Evolutionary conservation across 2,888 invertebrate species (phyloP).

Genomic region (Parasteatoda lunata): DNA sequence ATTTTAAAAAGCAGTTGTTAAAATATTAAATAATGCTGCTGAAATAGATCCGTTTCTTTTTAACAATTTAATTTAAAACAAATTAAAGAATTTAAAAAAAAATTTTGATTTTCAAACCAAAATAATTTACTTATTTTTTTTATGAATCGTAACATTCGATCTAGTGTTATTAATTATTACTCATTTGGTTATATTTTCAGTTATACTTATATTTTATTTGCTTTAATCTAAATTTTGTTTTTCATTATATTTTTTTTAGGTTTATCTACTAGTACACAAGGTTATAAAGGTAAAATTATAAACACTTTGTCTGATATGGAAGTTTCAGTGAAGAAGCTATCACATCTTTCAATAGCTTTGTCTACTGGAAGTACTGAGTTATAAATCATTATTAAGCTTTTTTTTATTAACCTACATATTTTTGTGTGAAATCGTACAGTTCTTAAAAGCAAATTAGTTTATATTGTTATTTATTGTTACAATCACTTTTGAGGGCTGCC

Average conservation of each 20-base stretch:
- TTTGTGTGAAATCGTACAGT: too few relatives aligned
- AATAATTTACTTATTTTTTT: not conserved
- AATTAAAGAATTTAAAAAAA: not conserved
- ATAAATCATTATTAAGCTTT: not conserved
- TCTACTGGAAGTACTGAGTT: conserved; percentile 61
- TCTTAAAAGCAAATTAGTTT: too few relatives aligned
- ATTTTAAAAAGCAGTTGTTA: too few relatives aligned
- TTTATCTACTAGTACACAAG: conserved; percentile 24
- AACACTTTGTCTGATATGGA: conserved; percentile 58
- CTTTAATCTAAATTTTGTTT: not conserved
- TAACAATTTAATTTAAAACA: too few relatives aligned
- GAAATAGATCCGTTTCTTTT: too few relatives aligned
- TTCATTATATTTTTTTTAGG: conserved; percentile 24
- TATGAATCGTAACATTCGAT: not conserved
- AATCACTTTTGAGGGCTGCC: too few relatives aligned
- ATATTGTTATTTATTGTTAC: too few relatives aligned
- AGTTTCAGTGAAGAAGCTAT: conserved; percentile 52
- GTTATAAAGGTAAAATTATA: conserved; percentile 33
- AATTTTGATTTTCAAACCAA: not conserved
- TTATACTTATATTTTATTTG: not conserved
- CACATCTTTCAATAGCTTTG: conserved; percentile 48
- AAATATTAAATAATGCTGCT: too few relatives aligned
- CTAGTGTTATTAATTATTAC: not conserved
- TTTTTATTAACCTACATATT: too few relatives aligned
- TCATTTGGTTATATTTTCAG: too few relatives aligned